A percentile compares a stretch with the other conserved stretches of the same genome.
phyloP scores from a whole-genome alignment of 2,888 invertebrate genomes.

The Mesorhabditis sp. region DNA sequence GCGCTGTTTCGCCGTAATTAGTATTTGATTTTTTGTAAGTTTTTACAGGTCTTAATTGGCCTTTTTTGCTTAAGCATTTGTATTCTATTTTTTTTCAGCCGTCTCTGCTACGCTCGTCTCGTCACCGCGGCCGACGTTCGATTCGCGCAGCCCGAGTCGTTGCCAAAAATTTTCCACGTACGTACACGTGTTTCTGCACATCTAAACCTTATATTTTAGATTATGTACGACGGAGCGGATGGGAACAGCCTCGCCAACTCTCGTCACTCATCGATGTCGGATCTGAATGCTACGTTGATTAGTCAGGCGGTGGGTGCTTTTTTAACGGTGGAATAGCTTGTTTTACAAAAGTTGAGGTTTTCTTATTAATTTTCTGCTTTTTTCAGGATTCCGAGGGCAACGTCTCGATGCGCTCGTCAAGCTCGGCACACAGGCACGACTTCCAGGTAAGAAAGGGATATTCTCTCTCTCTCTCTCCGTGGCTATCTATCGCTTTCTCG shows the following conservation, averaged over 20 bases:
- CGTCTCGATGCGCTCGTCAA: not conserved
- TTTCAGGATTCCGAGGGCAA: not conserved
- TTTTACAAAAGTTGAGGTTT: not conserved
- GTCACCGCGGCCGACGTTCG: slow-evolving; percentile 99
- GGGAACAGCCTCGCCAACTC: slow-evolving; percentile 65
- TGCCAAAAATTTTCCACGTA: slow-evolving; percentile 91
- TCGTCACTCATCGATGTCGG: slow-evolving; percentile 35
- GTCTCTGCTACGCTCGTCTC: slow-evolving; percentile 95
- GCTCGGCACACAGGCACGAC: not conserved
- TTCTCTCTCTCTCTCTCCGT: no score
- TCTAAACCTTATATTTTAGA: slow-evolving; percentile 63
- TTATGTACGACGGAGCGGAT: slow-evolving; percentile 92
- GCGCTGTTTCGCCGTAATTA: not conserved
- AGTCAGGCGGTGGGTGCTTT: not conserved
- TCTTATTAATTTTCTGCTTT: not conserved
- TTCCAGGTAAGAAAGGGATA: not conserved
- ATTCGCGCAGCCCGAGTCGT: slow-evolving; percentile 95
- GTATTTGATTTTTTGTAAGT: slow-evolving; percentile 6
- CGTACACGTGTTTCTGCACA: slow-evolving; percentile 12
- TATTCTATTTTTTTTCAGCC: slow-evolving; percentile 66
- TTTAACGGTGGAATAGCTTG: not conserved
- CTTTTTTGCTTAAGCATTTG: not conserved
- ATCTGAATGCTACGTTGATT: slow-evolving; percentile 15
- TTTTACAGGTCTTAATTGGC: no score
- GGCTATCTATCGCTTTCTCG: not conserved